Evolutionary conservation across 2,888 invertebrate species (phyloP).

Genomic region (Spisula subtruncata): DNA sequence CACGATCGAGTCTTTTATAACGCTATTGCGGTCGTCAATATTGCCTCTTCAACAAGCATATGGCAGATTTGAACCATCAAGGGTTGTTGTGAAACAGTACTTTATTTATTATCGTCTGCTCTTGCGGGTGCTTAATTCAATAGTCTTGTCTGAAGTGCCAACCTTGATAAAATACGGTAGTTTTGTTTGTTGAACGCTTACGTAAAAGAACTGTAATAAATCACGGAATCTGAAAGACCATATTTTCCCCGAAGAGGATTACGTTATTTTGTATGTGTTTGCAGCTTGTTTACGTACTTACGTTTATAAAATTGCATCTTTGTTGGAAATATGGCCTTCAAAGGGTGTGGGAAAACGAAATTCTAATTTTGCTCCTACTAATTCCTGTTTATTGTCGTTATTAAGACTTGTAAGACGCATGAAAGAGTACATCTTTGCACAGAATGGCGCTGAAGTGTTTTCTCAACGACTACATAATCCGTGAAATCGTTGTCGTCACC

Average conservation of each 20-base stretch:
- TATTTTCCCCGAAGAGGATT: not conserved
- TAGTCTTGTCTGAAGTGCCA: not conserved
- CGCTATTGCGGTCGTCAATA: not conserved
- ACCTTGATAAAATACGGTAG: not conserved
- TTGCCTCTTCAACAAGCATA: not conserved
- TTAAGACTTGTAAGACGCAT: not conserved
- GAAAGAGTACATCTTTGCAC: not conserved
- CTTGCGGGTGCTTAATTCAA: not conserved
- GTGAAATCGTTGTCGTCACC: not conserved
- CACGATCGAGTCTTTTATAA: not conserved
- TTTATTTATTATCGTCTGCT: slow-evolving; percentile 27
- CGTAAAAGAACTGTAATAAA: not conserved
- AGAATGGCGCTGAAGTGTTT: not conserved
- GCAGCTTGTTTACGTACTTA: not conserved
- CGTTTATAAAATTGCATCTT: not conserved
- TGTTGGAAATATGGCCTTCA: not conserved
- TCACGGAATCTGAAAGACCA: not conserved
- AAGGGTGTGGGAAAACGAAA: slow-evolving; percentile 8
- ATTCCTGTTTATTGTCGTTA: not conserved
- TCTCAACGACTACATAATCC: slow-evolving; percentile 20
- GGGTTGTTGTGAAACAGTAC: slow-evolving; percentile 23
- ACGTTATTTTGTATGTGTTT: not conserved
- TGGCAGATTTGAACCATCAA: not conserved
- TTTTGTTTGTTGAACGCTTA: slow-evolving; percentile 31
- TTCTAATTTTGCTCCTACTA: not conserved